Evolutionary conservation across 2,888 invertebrate genomes (phyloP), one percentile per base, ranked within the genome.

Genomic region (Ormyrus labotus): DNA sequence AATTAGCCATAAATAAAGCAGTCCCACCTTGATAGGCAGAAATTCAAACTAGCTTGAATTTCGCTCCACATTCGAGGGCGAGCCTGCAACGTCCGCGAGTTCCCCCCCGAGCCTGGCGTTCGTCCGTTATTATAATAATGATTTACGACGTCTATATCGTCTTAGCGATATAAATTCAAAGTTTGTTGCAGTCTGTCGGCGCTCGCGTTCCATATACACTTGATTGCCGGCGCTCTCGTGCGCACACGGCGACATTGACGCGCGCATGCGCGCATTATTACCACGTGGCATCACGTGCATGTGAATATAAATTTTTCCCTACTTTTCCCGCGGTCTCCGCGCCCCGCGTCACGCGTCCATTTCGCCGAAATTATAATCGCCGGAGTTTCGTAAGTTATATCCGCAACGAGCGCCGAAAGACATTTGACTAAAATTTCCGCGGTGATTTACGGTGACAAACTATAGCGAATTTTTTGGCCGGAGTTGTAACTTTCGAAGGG

Each of bases 91-190:
- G 74, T 77, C 81, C 74, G 77, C 81, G 76, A 79, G 81, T 82
- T 82, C 78, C 82, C 34, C 78, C 82, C 34, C 34, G 2, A 34
- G 34, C 34, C 34, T 34, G 34, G 76, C 80, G 81, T 77, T 84
- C 34, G 83, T 84, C 83, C 84, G 85, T 87, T 86, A 87, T 87
- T 86, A 86, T 87, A 87, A 87, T 86, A 85, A 87, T 88, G 87
- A 88, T 88, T 88, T 88, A 88, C 85, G 84, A 86, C 85, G 84
- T 86, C 86, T 86, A 85, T 87, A 87, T 87, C 88, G 88, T 86
- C 87, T 87, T 86, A 85, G 86, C 81, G 86, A 87, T 87, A 87
- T 87, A 88, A 88, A 88, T 88, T 88, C 87, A 87, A 87, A 88
- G 87, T 87, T 88, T 84, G 47, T 57, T 58, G 8, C 75, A n/a